These are phyloP conservation scores for Mya arenaria DNA, from an alignment of 1,140 invertebrate genomes.

Conservation along the genomic window DNA sequence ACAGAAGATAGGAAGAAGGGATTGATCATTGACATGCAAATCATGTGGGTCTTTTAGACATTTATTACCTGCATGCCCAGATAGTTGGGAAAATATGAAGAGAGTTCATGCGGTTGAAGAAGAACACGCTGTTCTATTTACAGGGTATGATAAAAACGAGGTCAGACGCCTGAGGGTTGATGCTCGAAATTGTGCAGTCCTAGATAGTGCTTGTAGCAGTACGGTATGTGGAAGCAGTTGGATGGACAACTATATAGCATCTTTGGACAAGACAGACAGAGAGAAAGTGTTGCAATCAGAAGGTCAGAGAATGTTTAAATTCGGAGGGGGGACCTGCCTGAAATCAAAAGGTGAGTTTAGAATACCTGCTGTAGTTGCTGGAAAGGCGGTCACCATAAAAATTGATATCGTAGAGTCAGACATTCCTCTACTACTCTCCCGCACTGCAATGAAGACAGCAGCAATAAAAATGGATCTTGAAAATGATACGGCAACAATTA, in stretches of 20 bases:
- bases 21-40: constrained; percentile 13
- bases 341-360: constrained; percentile 34
- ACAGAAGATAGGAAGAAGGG: background rate
- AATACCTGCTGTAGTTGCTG: constrained; percentile 52
- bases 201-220: constrained; percentile 56
- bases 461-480: constrained; percentile 55
- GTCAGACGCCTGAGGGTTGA: constrained; percentile 32
- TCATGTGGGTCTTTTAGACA: constrained; percentile 39
- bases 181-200: constrained; percentile 55
- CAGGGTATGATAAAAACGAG: constrained; percentile 36
- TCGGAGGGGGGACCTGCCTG: constrained; percentile 36
- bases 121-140: constrained; percentile 49
- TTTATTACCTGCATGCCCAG: constrained; percentile 20
- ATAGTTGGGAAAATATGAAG: constrained; percentile 45
- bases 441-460: constrained; percentile 57
- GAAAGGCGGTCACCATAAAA: constrained; percentile 52
- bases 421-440: constrained; percentile 57
- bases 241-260: constrained; percentile 51
- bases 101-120: constrained; percentile 42
- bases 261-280: constrained; percentile 20
- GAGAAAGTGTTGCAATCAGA: constrained; percentile 34
- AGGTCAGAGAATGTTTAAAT: constrained; percentile 55
- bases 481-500: constrained; percentile 54
- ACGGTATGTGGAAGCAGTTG: constrained; percentile 55
- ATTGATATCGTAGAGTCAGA: constrained; percentile 61